These are phyloP conservation scores for Mormyrops boulengeri DNA, from an alignment of 2,797 vertebrate genomes.

Conservation along the genomic window DNA sequence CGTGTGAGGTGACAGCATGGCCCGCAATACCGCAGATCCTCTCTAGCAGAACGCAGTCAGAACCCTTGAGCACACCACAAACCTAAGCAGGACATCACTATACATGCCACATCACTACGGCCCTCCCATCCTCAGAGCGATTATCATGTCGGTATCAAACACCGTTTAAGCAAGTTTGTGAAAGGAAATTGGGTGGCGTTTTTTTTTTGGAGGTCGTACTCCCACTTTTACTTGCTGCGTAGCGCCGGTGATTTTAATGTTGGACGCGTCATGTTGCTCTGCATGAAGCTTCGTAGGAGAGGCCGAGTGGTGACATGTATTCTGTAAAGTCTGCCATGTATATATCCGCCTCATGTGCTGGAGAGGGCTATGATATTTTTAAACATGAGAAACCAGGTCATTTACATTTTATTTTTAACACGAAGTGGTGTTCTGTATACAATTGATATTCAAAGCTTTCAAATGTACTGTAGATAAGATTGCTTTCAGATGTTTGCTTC, in stretches of 20 bases:
- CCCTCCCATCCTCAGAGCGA: not conserved
- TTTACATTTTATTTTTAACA: conserved; percentile 10
- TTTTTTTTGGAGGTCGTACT: conserved; percentile 6
- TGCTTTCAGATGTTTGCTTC: not conserved
- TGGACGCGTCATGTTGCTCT: conserved; percentile 37
- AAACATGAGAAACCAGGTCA: not conserved
- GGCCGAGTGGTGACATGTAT: conserved; percentile 9
- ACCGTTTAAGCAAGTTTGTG: conserved; percentile 42
- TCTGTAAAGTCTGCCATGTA: conserved; percentile 36
- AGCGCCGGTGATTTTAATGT: conserved; percentile 50
- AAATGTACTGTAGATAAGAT: not conserved
- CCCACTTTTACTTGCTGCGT: conserved; percentile 35
- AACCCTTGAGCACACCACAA: not conserved
- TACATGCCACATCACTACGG: not conserved
- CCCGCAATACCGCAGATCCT: not conserved
- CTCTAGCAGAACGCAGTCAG: not conserved
- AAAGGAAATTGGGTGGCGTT: conserved; percentile 42
- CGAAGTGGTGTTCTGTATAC: not conserved
- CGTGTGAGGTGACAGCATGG: not conserved
- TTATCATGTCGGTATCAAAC: not conserved
- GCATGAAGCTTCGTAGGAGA: conserved; percentile 26
- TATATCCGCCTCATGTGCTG: conserved; percentile 17
- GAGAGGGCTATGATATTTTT: conserved; percentile 14
- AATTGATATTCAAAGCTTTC: not conserved
- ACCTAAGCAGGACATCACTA: not conserved